A percentile compares a stretch with the other conserved stretches of the same genome.
These are phyloP conservation scores for Euglossa dilemma DNA, from an alignment of 1,140 invertebrate species.

Conservation along the genomic window DNA sequence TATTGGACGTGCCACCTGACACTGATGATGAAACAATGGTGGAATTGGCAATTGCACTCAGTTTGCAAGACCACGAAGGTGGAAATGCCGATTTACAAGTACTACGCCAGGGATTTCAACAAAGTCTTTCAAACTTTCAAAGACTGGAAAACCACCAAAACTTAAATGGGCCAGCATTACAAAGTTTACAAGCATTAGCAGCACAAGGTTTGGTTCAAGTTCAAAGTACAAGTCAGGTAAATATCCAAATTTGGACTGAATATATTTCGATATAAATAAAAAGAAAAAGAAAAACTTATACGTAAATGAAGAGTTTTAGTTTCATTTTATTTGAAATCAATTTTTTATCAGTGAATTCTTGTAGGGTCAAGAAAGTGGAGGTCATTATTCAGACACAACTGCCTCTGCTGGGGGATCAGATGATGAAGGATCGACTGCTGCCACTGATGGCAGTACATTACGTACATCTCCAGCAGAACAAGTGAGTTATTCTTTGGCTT, in stretches of 20 bases:
- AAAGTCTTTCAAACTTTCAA: slow-evolving; percentile 81
- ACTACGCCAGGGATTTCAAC: slow-evolving; percentile 82
- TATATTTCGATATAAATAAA: no score
- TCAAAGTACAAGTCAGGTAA: slow-evolving; percentile 70
- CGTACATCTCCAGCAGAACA: slow-evolving; percentile 94
- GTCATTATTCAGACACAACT: slow-evolving; percentile 90
- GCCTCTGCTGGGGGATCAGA: slow-evolving; percentile 94
- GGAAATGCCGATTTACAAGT: slow-evolving; percentile 79
- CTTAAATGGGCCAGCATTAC: slow-evolving; percentile 81
- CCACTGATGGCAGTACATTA: slow-evolving; percentile 95
- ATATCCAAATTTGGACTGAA: neutral
- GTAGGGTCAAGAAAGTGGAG: slow-evolving; percentile 80
- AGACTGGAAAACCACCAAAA: slow-evolving; percentile 79
- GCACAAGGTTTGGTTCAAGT: slow-evolving; percentile 75
- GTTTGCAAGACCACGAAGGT: slow-evolving; percentile 90
- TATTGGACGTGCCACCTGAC: slow-evolving; percentile 94
- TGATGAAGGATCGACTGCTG: slow-evolving; percentile 96
- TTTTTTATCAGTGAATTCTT: neutral
- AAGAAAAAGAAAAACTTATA: neutral
- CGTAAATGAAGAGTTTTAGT: neutral
- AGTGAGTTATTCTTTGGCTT: slow-evolving; percentile 70
- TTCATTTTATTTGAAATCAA: neutral
- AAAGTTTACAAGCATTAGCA: slow-evolving; percentile 80
- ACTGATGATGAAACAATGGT: slow-evolving; percentile 98
- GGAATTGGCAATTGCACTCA: slow-evolving; percentile 96